These are phyloP conservation scores for Colletes latitarsis DNA, from an alignment of 1,140 invertebrate genomes.

Conservation along the genomic window DNA sequence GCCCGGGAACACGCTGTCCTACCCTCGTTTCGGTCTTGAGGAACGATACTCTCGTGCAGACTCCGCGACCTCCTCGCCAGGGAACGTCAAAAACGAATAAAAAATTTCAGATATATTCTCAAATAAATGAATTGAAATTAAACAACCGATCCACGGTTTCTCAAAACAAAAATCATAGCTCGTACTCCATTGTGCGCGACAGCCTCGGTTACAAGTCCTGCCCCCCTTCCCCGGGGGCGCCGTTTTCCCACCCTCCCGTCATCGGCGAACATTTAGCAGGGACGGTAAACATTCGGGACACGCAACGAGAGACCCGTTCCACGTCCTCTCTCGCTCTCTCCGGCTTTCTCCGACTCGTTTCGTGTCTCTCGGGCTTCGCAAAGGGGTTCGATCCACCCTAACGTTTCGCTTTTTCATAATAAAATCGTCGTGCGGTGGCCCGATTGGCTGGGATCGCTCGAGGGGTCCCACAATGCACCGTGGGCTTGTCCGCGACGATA, in stretches of 20 bases:
- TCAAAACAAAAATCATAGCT: too few species aligned
- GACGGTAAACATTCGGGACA: conserved; percentile 69
- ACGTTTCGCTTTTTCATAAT: conserved; percentile 66
- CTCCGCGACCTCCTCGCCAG: not conserved
- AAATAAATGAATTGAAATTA: too few species aligned
- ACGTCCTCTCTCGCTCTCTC: conserved; percentile 26
- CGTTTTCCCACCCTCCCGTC: conserved; percentile 14
- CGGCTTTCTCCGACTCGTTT: conserved; percentile 43
- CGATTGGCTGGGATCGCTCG: conserved; percentile 64
- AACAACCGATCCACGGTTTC: too few species aligned
- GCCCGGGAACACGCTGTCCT: conserved; percentile 48
- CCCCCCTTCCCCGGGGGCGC: not conserved
- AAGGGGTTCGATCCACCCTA: conserved; percentile 66
- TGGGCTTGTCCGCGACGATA: conserved; percentile 73
- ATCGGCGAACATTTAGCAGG: conserved; percentile 57
- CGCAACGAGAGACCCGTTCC: conserved; percentile 59
- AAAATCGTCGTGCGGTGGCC: conserved; percentile 64
- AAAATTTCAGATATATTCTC: too few species aligned
- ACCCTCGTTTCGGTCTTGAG: conserved; percentile 44
- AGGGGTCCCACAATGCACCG: conserved; percentile 61
- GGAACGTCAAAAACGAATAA: too few species aligned
- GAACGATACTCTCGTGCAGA: conserved; percentile 34
- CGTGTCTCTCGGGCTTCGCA: not conserved
- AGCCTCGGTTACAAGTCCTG: not conserved
- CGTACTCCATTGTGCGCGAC: not conserved